Percentiles rank a stretch among this genome's conserved stretches.
These are phyloP conservation scores for Oryzias sinensis DNA, from an alignment of 2,797 vertebrate genomes.

Conservation along the genomic window DNA sequence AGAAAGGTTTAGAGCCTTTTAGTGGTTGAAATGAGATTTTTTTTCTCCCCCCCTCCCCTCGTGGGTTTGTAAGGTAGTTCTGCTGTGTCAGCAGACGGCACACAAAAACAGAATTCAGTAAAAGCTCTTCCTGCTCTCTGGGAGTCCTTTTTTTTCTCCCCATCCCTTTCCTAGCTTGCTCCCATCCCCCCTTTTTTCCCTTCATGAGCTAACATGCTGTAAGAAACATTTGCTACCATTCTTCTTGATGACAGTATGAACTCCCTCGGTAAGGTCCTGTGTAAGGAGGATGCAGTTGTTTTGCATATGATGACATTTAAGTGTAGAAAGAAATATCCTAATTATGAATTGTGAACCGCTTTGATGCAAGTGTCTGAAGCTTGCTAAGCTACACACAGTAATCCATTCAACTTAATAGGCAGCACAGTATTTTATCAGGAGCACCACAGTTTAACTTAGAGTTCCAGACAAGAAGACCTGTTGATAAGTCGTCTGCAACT, in stretches of 20 bases:
- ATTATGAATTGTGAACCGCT: too few species aligned
- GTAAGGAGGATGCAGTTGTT: constrained; percentile 70
- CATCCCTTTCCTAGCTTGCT: constrained; percentile 71
- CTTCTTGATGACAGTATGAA: constrained; percentile 78
- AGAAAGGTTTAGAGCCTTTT: constrained; percentile 72
- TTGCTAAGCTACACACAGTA: too few species aligned
- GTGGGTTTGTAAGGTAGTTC: constrained; percentile 75
- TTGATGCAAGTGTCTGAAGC: too few species aligned
- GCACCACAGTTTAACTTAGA: too few species aligned
- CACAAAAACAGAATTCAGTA: constrained; percentile 82
- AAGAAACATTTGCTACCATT: constrained; percentile 81
- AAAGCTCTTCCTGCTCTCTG: constrained; percentile 69
- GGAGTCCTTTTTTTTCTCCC: constrained; percentile 52
- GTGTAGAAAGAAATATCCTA: constrained; percentile 20
- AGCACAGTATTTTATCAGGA: too few species aligned
- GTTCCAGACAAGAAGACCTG: too few species aligned
- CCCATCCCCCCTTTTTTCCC: constrained; percentile 69
- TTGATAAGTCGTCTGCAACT: too few species aligned
- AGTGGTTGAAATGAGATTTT: constrained; percentile 71
- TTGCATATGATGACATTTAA: constrained; percentile 55
- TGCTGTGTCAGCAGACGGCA: constrained; percentile 82
- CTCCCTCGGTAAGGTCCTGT: constrained; percentile 72
- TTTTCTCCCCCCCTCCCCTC: constrained; percentile 59
- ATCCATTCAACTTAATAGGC: too few species aligned
- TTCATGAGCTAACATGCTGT: constrained; percentile 79